Evolutionary conservation across 1,140 invertebrate species (phyloP).

Genomic region (Lutraria rhynchaena): DNA sequence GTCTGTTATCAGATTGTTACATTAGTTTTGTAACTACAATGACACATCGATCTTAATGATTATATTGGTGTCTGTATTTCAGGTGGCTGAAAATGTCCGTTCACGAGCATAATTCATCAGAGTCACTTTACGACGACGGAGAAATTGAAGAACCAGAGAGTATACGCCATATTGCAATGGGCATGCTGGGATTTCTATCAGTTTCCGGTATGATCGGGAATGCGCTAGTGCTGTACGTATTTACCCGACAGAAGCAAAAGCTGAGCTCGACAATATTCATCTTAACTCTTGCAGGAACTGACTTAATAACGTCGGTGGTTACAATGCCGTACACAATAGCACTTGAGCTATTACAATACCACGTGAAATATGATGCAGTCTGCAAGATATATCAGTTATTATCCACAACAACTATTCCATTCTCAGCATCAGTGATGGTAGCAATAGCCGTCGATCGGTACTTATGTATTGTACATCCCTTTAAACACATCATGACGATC

Average conservation of each 20-base stretch:
- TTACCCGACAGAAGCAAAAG: slow-evolving; percentile 71
- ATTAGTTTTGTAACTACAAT: too few relatives aligned
- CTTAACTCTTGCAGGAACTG: slow-evolving; percentile 68
- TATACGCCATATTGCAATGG: slow-evolving; percentile 41
- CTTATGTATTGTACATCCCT: slow-evolving; percentile 79
- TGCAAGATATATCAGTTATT: slow-evolving; percentile 73
- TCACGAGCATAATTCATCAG: neutral
- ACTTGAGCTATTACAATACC: slow-evolving; percentile 60
- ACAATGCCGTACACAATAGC: slow-evolving; percentile 68
- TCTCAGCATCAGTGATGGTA: slow-evolving; percentile 74
- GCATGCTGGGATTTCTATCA: slow-evolving; percentile 60
- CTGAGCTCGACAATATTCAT: slow-evolving; percentile 74
- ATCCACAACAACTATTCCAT: slow-evolving; percentile 69
- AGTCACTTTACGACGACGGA: slow-evolving; percentile 7
- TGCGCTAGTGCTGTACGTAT: slow-evolving; percentile 73
- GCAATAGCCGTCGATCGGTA: slow-evolving; percentile 79
- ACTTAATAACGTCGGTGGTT: slow-evolving; percentile 65
- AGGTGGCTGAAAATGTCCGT: slow-evolving; percentile 19
- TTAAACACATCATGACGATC: slow-evolving; percentile 74
- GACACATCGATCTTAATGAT: too few relatives aligned
- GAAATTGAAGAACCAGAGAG: slow-evolving; percentile 44
- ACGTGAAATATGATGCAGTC: slow-evolving; percentile 59
- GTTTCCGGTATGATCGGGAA: slow-evolving; percentile 72
- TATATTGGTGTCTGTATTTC: slow-evolving; percentile 12
- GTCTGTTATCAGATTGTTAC: too few relatives aligned